Evolutionary conservation across 2,797 vertebrate genomes (phyloP).

Genomic region (Falco biarmicus): DNA sequence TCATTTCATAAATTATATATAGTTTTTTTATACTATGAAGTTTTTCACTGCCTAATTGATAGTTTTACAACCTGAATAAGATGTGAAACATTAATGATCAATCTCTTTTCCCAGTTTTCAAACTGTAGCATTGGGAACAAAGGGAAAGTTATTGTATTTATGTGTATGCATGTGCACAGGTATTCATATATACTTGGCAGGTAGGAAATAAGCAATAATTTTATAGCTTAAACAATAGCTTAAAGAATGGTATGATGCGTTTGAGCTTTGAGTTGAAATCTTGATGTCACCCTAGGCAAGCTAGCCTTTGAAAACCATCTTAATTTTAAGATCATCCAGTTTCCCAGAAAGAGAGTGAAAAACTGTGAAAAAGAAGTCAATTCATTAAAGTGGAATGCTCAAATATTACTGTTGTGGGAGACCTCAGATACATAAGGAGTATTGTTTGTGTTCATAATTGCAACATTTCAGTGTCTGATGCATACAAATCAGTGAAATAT

Average conservation of each 20-base stretch:
- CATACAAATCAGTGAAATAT: neutral
- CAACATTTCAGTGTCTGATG: neutral
- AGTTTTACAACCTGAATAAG: neutral
- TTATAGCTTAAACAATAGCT: neutral
- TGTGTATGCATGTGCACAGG: neutral
- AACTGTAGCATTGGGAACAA: neutral
- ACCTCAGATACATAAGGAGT: neutral
- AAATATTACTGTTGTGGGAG: neutral
- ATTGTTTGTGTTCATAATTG: neutral
- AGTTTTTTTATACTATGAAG: neutral
- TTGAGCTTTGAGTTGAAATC: neutral
- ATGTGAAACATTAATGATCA: neutral
- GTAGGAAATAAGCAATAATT: neutral
- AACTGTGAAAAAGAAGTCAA: neutral
- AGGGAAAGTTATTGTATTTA: neutral
- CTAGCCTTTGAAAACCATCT: neutral
- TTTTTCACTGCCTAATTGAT: neutral
- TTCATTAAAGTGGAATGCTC: neutral
- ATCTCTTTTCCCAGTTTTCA: neutral
- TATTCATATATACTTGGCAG: neutral
- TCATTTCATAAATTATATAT: neutral
- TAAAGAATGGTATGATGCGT: neutral
- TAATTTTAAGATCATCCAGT: neutral
- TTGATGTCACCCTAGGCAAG: neutral
- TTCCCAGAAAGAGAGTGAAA: neutral